Percentiles rank a stretch among this genome's conserved stretches.
phyloP scores from a whole-genome alignment of 2,797 vertebrate species.

The Vultur gryphus region DNA sequence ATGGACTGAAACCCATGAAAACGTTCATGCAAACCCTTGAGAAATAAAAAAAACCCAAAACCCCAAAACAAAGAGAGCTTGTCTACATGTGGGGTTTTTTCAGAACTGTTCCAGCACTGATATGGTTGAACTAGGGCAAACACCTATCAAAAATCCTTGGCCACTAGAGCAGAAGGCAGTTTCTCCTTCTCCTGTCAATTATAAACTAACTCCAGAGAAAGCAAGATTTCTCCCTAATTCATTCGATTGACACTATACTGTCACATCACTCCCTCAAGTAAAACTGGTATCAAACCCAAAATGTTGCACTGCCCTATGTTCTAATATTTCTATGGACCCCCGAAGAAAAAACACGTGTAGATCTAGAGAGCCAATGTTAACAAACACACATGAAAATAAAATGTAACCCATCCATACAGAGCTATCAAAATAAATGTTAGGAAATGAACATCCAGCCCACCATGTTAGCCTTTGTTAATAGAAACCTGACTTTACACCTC shows the following conservation, averaged over 20 bases:
- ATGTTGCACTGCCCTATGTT: background rate
- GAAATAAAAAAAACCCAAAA: background rate
- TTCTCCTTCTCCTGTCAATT: background rate
- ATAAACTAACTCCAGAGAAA: background rate
- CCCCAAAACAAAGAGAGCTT: background rate
- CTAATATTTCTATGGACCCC: background rate
- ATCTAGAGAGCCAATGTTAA: background rate
- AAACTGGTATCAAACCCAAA: background rate
- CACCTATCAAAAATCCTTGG: background rate
- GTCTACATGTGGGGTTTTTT: accelerated
- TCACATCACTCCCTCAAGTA: background rate
- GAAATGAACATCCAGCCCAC: background rate
- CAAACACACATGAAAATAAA: slow-evolving; percentile 15
- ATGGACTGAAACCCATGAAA: background rate
- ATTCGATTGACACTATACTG: background rate
- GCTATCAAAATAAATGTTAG: background rate
- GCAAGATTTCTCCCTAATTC: background rate
- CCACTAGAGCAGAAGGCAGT: background rate
- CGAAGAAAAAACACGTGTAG: background rate
- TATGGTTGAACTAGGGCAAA: background rate
- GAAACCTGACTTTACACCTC: slow-evolving; percentile 41
- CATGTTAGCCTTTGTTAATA: background rate
- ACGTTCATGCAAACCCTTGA: background rate
- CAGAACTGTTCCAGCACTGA: background rate
- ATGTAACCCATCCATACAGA: background rate